phyloP scores from a whole-genome alignment of 2,797 vertebrate species.

The Gorsachius magnificus region DNA sequence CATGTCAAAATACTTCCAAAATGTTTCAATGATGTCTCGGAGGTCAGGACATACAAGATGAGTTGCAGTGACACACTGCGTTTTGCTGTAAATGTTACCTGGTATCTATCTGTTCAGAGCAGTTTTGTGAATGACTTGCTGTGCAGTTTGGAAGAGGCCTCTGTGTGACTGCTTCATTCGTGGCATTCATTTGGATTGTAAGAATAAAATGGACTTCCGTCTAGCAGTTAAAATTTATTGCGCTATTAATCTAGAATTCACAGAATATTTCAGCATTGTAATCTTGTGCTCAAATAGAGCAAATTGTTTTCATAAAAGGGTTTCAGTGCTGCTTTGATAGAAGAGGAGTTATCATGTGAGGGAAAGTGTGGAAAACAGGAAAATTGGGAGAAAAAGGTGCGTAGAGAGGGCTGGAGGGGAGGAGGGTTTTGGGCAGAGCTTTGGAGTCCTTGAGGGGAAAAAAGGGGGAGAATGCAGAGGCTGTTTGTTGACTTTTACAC shows the following conservation, averaged over 20 bases:
- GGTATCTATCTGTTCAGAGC: not conserved
- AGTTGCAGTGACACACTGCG: not conserved
- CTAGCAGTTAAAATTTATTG: not conserved
- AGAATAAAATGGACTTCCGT: not conserved
- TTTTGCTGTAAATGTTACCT: not conserved
- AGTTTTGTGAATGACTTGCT: not conserved
- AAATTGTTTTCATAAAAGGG: not conserved
- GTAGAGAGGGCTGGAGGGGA: not conserved
- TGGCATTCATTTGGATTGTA: not conserved
- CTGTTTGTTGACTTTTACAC: not conserved
- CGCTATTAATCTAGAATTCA: not conserved
- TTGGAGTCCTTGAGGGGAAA: rapidly evolving
- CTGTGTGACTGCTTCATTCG: not conserved
- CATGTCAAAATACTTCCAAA: rapidly evolving
- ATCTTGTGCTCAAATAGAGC: not conserved
- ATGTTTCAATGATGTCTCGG: not conserved
- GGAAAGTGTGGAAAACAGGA: not conserved
- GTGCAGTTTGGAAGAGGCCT: conserved; percentile 18
- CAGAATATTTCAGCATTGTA: not conserved
- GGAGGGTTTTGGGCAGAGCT: not conserved
- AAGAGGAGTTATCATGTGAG: not conserved
- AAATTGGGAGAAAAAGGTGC: not conserved
- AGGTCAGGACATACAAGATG: not conserved
- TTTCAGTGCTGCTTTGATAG: not conserved
- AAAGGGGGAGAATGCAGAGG: not conserved